These are phyloP conservation scores for Watsonalla binaria DNA, from an alignment of 2,888 invertebrate species.

Conservation along the genomic window DNA sequence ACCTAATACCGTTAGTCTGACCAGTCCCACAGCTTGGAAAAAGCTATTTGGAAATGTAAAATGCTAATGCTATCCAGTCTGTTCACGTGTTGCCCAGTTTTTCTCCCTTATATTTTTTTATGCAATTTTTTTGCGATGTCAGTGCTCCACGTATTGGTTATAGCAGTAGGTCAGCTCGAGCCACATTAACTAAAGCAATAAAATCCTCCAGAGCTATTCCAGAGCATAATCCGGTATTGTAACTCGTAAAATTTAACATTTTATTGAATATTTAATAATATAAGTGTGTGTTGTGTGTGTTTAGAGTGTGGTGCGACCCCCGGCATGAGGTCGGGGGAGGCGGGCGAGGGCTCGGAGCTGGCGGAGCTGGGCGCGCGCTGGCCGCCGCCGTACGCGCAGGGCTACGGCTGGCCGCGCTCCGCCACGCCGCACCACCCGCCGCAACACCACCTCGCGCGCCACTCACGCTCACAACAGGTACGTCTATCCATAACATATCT, in stretches of 20 bases:
- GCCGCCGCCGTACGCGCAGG: constrained; percentile 79
- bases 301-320: constrained; percentile 63
- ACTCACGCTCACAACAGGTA: constrained; percentile 75
- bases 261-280: not conserved
- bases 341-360: constrained; percentile 77
- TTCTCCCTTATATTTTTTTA: too few species aligned
- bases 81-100: too few species aligned
- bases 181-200: too few species aligned
- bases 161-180: too few species aligned
- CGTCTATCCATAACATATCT: constrained; percentile 4
- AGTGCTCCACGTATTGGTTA: too few species aligned
- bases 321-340: constrained; percentile 80
- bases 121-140: too few species aligned
- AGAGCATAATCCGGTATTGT: not conserved
- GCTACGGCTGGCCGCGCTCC: constrained; percentile 76
- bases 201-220: too few species aligned
- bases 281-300: constrained; percentile 16
- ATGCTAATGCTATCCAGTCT: too few species aligned
- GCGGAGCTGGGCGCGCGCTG: constrained; percentile 75
- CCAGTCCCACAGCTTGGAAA: too few species aligned
- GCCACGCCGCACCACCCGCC: constrained; percentile 75
- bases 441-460: constrained; percentile 71
- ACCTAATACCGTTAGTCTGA: too few species aligned
- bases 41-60: too few species aligned
- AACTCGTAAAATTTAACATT: not conserved